phyloP scores from a whole-genome alignment of 2,113 vertebrate genomes.

The Empidonax traillii region DNA sequence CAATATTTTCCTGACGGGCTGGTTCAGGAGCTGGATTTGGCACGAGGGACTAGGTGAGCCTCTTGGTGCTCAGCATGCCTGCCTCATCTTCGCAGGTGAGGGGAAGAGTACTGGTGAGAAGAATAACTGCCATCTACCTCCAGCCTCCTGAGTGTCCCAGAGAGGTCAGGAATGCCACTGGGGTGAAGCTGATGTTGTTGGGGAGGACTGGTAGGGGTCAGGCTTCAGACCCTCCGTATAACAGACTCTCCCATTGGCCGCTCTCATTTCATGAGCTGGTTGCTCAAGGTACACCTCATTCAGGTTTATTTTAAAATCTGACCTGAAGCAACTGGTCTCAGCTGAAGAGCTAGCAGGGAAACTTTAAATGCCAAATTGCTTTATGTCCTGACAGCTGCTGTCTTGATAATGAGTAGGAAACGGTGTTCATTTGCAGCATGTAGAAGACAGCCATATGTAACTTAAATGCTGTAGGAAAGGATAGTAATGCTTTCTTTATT shows the following conservation, averaged over 20 bases:
- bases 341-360: neutral
- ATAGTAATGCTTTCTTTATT: neutral
- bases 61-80: neutral
- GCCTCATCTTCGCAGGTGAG: neutral
- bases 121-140: neutral
- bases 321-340: neutral
- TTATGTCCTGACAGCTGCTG: neutral
- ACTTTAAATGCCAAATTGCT: neutral
- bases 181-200: neutral
- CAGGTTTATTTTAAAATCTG: neutral
- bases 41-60: neutral
- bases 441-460: neutral
- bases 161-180: neutral
- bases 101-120: neutral
- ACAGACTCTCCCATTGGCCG: neutral
- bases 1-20: neutral
- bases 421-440: neutral
- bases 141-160: neutral
- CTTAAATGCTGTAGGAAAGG: neutral
- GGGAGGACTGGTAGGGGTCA: neutral
- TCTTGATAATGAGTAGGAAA: neutral
- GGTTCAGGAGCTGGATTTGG: neutral
- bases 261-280: neutral
- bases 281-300: neutral
- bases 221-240: neutral